phyloP scores from a whole-genome alignment of 1,140 invertebrate species.

The Nylanderia fulva region DNA sequence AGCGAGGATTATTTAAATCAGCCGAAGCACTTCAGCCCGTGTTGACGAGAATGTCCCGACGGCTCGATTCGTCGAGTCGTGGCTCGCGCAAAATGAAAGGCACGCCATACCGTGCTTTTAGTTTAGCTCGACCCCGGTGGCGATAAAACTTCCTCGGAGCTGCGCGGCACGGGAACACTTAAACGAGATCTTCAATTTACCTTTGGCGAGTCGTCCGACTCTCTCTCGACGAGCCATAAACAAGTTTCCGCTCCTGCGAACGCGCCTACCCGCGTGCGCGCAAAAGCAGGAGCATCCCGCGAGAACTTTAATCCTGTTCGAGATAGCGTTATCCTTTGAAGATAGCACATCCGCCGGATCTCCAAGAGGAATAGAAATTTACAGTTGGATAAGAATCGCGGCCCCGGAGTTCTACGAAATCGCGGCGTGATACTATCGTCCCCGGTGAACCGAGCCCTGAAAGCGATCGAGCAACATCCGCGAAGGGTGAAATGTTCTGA shows the following conservation, averaged over 20 bases:
- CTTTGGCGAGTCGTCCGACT: conserved; percentile 42
- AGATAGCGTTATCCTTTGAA: conserved; percentile 25
- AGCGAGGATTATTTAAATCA: conserved; percentile 35
- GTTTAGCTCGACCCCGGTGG: not conserved
- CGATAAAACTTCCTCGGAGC: conserved; percentile 24
- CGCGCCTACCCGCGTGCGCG: conserved; percentile 18
- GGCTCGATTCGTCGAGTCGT: conserved; percentile 20
- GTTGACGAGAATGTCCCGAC: conserved; percentile 12
- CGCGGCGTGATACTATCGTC: conserved; percentile 3
- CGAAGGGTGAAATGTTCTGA: not conserved
- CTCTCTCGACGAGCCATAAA: conserved; percentile 31
- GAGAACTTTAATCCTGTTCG: conserved; percentile 15
- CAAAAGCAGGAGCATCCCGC: conserved; percentile 22
- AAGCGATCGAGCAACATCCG: not conserved
- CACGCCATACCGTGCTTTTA: conserved; percentile 30
- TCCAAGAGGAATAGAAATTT: conserved; percentile 37
- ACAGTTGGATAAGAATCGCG: not conserved
- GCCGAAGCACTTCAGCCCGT: not conserved
- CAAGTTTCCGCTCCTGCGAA: conserved; percentile 11
- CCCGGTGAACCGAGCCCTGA: not conserved
- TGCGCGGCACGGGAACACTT: conserved; percentile 10
- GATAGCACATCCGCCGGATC: not conserved
- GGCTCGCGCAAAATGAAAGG: conserved; percentile 27
- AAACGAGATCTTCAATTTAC: conserved; percentile 52
- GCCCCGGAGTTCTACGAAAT: not conserved